phyloP scores from a whole-genome alignment of 1,140 invertebrate species.

The Zaprionus tsacasi region DNA sequence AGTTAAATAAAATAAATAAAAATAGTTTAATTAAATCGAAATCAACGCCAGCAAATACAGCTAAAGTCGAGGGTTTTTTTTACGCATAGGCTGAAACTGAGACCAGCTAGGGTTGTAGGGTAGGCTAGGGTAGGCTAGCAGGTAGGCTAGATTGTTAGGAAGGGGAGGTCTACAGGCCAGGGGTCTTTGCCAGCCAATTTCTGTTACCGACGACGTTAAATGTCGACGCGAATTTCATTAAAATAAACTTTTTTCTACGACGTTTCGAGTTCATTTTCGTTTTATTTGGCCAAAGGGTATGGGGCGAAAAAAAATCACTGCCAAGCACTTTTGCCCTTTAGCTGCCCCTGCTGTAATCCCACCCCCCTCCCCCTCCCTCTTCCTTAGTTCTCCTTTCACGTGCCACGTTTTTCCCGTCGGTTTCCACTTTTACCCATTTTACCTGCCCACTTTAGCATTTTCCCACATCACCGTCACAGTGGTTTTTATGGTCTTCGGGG shows the following conservation, averaged over 20 bases:
- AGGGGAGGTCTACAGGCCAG: neutral
- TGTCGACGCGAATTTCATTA: conserved; percentile 81
- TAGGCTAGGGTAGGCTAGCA: neutral
- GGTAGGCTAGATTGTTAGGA: neutral
- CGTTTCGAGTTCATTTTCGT: conserved; percentile 76
- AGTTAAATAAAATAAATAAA: neutral
- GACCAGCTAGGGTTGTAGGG: neutral
- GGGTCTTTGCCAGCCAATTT: conserved; percentile 5
- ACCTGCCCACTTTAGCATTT: conserved; percentile 47
- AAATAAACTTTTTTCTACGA: conserved; percentile 80
- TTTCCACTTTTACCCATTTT: neutral
- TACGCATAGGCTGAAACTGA: neutral
- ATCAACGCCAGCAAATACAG: neutral
- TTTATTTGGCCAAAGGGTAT: conserved; percentile 63
- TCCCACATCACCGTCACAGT: conserved; percentile 38
- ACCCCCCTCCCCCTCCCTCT: no score
- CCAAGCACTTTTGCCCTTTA: conserved; percentile 60
- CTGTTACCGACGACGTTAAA: conserved; percentile 60
- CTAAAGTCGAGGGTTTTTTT: neutral
- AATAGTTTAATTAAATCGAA: conserved; percentile 9
- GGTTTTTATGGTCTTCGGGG: conserved; percentile 73
- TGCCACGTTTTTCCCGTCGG: neutral
- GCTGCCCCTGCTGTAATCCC: conserved; percentile 8
- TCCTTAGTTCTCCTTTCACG: no score
- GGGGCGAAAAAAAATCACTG: conserved; percentile 59